A percentile compares a stretch with the other conserved stretches of the same genome.
phyloP scores from a whole-genome alignment of 2,797 vertebrate species.

The Pipistrellus pipistrellus region DNA sequence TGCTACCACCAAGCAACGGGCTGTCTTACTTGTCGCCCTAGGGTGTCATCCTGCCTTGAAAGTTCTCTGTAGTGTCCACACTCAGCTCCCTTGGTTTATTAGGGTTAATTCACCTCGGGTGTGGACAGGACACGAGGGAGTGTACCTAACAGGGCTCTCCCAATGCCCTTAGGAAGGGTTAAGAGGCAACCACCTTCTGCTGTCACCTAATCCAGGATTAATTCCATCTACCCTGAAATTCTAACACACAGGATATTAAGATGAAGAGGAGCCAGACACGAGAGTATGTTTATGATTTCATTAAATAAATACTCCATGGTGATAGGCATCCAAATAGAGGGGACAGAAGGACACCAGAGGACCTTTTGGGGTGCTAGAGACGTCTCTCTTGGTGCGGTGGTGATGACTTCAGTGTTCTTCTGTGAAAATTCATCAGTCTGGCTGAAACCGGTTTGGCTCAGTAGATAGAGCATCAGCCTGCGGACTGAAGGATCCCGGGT shows the following conservation, averaged over 20 bases:
- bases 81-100: background rate
- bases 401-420: background rate
- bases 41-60: background rate
- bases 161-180: background rate
- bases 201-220: background rate
- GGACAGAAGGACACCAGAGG: background rate
- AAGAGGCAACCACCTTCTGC: background rate
- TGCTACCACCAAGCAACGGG: background rate
- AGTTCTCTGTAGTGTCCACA: background rate
- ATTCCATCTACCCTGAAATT: slow-evolving; percentile 49
- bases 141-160: background rate
- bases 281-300: background rate
- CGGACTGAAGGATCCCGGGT: too few relatives aligned
- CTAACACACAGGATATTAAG: background rate
- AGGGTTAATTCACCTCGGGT: background rate
- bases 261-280: background rate
- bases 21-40: background rate
- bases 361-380: background rate
- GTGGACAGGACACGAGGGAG: background rate
- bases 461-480: too few relatives aligned
- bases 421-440: background rate
- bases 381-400: background rate
- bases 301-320: background rate
- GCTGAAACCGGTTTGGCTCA: too few relatives aligned
- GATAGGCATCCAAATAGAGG: background rate